These are phyloP conservation scores for Chloroceryle aenea DNA, from an alignment of 2,113 vertebrate genomes.

Conservation along the genomic window DNA sequence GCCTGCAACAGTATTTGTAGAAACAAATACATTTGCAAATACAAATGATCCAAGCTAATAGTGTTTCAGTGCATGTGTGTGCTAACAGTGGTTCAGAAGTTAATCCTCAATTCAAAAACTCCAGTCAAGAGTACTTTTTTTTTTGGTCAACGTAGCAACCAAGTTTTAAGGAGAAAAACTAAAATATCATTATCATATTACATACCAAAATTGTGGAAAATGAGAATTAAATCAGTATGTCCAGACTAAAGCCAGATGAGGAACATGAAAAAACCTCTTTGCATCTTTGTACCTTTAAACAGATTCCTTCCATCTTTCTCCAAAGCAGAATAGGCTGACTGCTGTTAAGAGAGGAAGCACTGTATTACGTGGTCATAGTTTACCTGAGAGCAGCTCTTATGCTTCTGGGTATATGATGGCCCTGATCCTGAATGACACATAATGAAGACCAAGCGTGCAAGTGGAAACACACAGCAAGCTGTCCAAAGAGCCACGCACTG, in stretches of 20 bases:
- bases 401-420: background rate
- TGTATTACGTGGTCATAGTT: background rate
- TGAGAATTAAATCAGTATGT: background rate
- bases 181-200: background rate
- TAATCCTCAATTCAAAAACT: background rate
- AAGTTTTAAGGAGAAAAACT: background rate
- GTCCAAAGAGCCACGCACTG: background rate
- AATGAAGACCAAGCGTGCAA: background rate
- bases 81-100: background rate
- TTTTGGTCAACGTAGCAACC: background rate
- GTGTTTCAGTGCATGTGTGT: background rate
- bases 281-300: slow-evolving; percentile 13
- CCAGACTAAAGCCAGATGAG: background rate
- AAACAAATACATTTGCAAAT: background rate
- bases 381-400: background rate
- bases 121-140: background rate
- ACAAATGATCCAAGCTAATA: accelerated
- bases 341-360: background rate
- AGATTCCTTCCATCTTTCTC: background rate
- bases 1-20: background rate
- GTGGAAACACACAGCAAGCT: background rate
- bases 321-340: background rate
- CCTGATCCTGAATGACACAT: background rate
- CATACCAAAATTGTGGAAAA: background rate
- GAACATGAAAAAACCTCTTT: background rate